A percentile compares a stretch with the other conserved stretches of the same genome.
Evolutionary conservation across 2,888 invertebrate genomes (phyloP).

Genomic region (Cantharis flavilabris): DNA sequence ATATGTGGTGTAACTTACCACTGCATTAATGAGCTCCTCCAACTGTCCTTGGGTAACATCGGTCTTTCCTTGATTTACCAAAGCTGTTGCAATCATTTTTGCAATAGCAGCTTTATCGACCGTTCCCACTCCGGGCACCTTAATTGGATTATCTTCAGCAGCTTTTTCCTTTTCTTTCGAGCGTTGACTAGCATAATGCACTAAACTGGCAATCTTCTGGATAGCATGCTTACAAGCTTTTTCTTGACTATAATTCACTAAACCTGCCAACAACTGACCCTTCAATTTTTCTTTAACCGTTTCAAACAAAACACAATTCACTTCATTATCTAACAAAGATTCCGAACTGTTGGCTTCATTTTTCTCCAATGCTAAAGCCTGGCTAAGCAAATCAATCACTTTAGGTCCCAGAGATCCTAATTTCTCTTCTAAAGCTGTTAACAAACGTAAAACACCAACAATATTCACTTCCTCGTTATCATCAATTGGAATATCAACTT

Average conservation of each 20-base stretch:
- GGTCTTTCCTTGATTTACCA: constrained; percentile 79
- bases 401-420: constrained; percentile 84
- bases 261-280: constrained; percentile 69
- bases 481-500: constrained; percentile 46
- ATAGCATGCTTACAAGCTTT: constrained; percentile 75
- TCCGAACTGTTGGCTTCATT: constrained; percentile 75
- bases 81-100: constrained; percentile 77
- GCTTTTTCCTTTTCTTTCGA: constrained; percentile 54
- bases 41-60: constrained; percentile 80
- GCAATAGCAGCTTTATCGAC: constrained; percentile 82
- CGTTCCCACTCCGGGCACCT: constrained; percentile 71
- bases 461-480: constrained; percentile 62
- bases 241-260: constrained; percentile 64
- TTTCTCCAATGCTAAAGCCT: constrained; percentile 79
- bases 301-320: constrained; percentile 77
- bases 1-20: constrained; percentile 61
- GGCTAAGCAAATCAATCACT: constrained; percentile 75
- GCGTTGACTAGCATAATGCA: constrained; percentile 66
- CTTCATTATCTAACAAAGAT: constrained; percentile 71
- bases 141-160: constrained; percentile 56
- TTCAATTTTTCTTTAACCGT: constrained; percentile 86
- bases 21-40: constrained; percentile 78
- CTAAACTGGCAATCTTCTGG: constrained; percentile 73
- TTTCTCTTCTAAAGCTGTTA: constrained; percentile 82
- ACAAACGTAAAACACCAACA: constrained; percentile 71